phyloP scores from a whole-genome alignment of 2,113 vertebrate genomes.

The Vireo altiloquus region DNA sequence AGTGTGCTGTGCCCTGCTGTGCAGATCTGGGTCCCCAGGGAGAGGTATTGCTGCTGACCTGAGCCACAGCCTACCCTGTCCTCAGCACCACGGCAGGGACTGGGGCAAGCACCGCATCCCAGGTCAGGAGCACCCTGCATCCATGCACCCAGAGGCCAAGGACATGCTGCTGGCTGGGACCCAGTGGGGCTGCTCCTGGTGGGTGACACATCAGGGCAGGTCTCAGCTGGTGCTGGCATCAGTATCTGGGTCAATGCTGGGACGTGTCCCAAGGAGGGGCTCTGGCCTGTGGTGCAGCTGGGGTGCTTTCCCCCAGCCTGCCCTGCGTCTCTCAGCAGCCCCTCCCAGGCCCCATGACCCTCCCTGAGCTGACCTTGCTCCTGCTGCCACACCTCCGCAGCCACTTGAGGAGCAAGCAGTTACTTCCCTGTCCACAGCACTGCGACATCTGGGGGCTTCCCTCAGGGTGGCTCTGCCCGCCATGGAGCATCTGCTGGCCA shows the following conservation, averaged over 20 bases:
- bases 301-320: background rate
- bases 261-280: accelerated
- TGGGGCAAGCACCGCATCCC: accelerated
- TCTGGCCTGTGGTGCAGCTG: background rate
- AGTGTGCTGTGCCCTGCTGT: background rate
- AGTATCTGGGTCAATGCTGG: background rate
- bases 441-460: accelerated
- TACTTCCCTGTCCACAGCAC: background rate
- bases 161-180: background rate
- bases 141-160: background rate
- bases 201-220: background rate
- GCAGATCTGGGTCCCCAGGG: background rate
- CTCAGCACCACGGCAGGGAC: background rate
- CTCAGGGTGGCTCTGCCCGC: background rate
- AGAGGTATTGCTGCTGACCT: background rate
- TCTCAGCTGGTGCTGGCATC: accelerated
- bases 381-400: background rate
- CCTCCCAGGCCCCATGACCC: background rate
- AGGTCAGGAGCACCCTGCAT: background rate
- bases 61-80: background rate
- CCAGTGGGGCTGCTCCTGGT: background rate
- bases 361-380: background rate
- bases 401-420: accelerated
- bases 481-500: background rate
- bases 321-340: background rate